Conservation (phyloP, 2,888 invertebrate genomes). For the Saturnia pavonia region DNA sequence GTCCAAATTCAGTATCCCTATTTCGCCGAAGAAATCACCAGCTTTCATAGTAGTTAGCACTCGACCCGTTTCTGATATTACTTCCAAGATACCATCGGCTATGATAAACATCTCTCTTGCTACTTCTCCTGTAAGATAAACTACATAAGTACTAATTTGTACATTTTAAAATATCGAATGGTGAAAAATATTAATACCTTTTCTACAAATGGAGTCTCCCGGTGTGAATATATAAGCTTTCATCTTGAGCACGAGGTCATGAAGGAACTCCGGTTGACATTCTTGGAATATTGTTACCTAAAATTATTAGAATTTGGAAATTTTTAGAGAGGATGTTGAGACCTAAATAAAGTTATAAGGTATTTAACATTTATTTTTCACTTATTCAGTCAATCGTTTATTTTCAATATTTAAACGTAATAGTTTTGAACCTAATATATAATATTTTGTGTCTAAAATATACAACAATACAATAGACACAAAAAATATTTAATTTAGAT, state of each 20-base stretch:
- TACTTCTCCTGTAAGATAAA: conserved; percentile 83
- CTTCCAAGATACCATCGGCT: conserved; percentile 97
- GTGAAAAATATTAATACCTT: conserved; percentile 80
- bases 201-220: conserved; percentile 97
- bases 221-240: conserved; percentile 99
- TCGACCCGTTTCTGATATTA: conserved; percentile 95
- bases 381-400: no score
- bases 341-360: no score
- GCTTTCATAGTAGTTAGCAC: conserved; percentile 98
- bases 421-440: no score
- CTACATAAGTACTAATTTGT: not conserved
- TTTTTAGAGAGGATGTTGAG: no score
- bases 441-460: no score
- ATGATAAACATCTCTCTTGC: conserved; percentile 99
- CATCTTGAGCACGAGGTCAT: conserved; percentile 98
- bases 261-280: conserved; percentile 98
- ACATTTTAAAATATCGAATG: not conserved
- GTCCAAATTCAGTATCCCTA: conserved; percentile 97
- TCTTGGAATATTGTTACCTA: conserved; percentile 98
- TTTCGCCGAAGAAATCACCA: conserved; percentile 98
- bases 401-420: no score
- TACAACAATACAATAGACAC: no score
- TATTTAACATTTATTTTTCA: no score
- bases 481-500: no score
- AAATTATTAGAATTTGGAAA: conserved; percentile 38